Conservation (phyloP, 2,797 vertebrate species). For the Chiloscyllium punctatum region DNA sequence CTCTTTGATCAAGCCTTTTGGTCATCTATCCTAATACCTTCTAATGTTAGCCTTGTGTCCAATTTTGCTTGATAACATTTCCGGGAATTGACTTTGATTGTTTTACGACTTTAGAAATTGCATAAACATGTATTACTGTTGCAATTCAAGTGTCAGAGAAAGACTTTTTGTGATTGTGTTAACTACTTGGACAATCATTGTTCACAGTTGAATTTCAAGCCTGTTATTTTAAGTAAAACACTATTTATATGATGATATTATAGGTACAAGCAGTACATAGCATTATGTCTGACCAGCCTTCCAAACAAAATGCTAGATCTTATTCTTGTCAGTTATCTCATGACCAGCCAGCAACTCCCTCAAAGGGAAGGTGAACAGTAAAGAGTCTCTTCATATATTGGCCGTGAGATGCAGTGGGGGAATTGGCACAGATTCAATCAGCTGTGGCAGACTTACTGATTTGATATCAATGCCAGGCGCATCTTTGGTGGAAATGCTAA, state of each 20-base stretch:
- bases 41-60: neutral
- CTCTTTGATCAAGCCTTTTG: neutral
- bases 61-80: neutral
- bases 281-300: neutral
- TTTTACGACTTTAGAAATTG: neutral
- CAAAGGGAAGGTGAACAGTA: neutral
- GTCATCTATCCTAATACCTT: neutral
- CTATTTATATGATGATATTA: neutral
- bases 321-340: neutral
- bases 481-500: neutral
- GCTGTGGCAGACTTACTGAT: neutral
- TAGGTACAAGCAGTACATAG: neutral
- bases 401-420: neutral
- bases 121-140: neutral
- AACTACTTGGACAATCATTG: neutral
- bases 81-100: neutral
- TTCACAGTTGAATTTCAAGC: neutral
- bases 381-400: neutral
- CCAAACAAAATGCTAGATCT: neutral
- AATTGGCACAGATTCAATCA: neutral
- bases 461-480: neutral
- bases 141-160: neutral
- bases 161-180: neutral
- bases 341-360: neutral
- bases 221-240: neutral